A percentile compares a stretch with the other conserved stretches of the same genome.
Conservation (phyloP, 1,140 invertebrate genomes). For the Brachionus rubens region DNA sequence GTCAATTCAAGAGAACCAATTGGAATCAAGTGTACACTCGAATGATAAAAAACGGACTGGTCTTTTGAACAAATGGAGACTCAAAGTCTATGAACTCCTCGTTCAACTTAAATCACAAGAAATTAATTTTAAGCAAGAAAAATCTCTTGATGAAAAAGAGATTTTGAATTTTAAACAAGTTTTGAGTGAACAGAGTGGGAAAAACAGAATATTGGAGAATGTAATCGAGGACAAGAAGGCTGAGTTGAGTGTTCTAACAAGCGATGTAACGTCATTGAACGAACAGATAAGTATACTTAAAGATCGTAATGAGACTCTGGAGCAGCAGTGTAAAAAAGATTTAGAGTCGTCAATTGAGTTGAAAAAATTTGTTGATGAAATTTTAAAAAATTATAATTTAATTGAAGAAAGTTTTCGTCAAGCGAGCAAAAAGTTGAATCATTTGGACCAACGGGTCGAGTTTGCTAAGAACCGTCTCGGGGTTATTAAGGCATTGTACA, state of each 20-base stretch:
- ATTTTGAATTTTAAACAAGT: background rate
- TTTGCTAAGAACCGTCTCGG: conserved; percentile 35
- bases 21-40: background rate
- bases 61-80: conserved; percentile 24
- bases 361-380: conserved; percentile 30
- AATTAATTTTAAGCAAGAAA: conserved; percentile 27
- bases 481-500: conserved; percentile 42
- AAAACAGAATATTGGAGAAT: conserved; percentile 13
- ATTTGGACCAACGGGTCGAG: conserved; percentile 36
- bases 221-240: conserved; percentile 32
- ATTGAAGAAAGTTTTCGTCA: conserved; percentile 32
- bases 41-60: background rate
- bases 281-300: conserved; percentile 22
- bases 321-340: background rate
- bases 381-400: conserved; percentile 32
- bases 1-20: conserved; percentile 27
- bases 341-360: background rate
- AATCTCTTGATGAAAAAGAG: background rate
- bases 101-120: conserved; percentile 16
- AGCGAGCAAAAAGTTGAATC: conserved; percentile 26
- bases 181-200: background rate
- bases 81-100: conserved; percentile 18
- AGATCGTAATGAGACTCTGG: conserved; percentile 4
- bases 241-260: conserved; percentile 7
- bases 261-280: background rate